These are phyloP conservation scores for Diarsia rubi DNA, from an alignment of 2,888 invertebrate genomes.

Conservation along the genomic window DNA sequence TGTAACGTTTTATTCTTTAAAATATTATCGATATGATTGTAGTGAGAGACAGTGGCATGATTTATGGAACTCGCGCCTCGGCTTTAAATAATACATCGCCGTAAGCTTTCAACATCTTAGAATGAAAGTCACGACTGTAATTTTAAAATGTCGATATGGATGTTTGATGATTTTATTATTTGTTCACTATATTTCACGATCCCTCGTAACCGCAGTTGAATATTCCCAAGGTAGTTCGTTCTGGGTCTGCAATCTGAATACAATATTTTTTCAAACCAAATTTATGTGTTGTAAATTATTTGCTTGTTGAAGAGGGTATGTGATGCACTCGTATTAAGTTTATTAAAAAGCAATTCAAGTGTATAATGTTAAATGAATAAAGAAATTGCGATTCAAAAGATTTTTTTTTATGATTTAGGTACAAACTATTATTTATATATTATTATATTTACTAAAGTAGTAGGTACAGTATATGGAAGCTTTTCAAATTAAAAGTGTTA, in stretches of 20 bases:
- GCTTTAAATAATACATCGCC: slow-evolving; percentile 89
- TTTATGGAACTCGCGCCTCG: slow-evolving; percentile 86
- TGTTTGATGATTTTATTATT: slow-evolving; percentile 85
- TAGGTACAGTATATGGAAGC: too few species aligned
- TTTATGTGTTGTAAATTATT: slow-evolving; percentile 42
- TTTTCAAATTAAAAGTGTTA: neutral
- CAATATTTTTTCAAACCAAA: slow-evolving; percentile 42
- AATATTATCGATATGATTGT: slow-evolving; percentile 85
- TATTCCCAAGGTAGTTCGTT: slow-evolving; percentile 64
- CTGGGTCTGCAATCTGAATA: slow-evolving; percentile 43
- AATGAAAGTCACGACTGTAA: slow-evolving; percentile 90
- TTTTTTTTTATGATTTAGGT: neutral
- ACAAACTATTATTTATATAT: neutral
- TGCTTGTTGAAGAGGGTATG: slow-evolving; percentile 34
- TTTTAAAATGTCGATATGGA: slow-evolving; percentile 87
- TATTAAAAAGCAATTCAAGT: slow-evolving; percentile 21
- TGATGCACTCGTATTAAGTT: slow-evolving; percentile 16
- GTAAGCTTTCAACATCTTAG: slow-evolving; percentile 88
- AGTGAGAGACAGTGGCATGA: slow-evolving; percentile 84
- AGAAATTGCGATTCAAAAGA: neutral
- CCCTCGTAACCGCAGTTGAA: slow-evolving; percentile 50
- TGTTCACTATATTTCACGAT: slow-evolving; percentile 68
- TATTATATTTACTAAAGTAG: neutral
- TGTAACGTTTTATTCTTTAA: slow-evolving; percentile 79
- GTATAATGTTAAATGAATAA: neutral